These are phyloP conservation scores for Poeciliopsis presidionis DNA, from an alignment of 2,797 vertebrate genomes.

Conservation along the genomic window DNA sequence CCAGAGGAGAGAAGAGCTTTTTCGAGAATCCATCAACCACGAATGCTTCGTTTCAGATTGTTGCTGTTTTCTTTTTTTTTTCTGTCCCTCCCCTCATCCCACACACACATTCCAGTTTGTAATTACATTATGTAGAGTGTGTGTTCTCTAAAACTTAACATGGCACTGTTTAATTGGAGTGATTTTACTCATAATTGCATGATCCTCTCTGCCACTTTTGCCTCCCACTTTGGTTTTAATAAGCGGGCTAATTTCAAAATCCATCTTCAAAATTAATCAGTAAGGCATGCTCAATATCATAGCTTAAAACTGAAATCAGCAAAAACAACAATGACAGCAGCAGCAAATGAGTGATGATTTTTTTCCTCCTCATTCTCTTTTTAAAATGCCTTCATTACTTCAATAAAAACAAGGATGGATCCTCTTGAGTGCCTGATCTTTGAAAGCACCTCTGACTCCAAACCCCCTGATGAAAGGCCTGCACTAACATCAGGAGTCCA, in stretches of 20 bases:
- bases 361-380: constrained; percentile 44
- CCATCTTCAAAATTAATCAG: constrained; percentile 78
- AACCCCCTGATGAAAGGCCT: constrained; percentile 81
- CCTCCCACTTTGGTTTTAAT: constrained; percentile 84
- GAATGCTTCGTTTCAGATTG: constrained; percentile 76
- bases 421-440: constrained; percentile 79
- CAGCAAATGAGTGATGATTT: constrained; percentile 56
- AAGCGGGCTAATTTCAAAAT: constrained; percentile 80
- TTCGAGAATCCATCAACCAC: constrained; percentile 77
- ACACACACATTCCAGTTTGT: constrained; percentile 64
- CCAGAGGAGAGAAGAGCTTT: constrained; percentile 74
- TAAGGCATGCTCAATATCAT: constrained; percentile 67
- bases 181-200: constrained; percentile 85
- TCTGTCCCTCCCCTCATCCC: background rate
- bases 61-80: constrained; percentile 72
- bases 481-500: constrained; percentile 80
- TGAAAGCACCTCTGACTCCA: constrained; percentile 80
- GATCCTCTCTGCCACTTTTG: constrained; percentile 85
- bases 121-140: constrained; percentile 82
- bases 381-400: constrained; percentile 81
- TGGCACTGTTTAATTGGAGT: constrained; percentile 84
- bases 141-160: constrained; percentile 85
- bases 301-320: constrained; percentile 66
- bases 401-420: constrained; percentile 79
- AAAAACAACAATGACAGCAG: constrained; percentile 33